Percentiles rank a stretch among this genome's conserved stretches.
Conservation (phyloP, 2,797 vertebrate species). For the Enteromius unitaeniatus region DNA sequence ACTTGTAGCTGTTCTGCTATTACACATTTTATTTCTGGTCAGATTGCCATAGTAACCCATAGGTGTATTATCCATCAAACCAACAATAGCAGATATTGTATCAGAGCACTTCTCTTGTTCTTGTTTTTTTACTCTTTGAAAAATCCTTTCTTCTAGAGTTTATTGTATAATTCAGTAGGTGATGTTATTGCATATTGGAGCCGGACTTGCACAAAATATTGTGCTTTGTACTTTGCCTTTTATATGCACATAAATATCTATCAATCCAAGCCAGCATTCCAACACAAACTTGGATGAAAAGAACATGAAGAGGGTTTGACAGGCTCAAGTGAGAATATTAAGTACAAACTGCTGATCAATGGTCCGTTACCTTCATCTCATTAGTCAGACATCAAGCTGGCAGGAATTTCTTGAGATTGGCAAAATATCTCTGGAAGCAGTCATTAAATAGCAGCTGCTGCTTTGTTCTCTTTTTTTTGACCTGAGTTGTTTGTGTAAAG, state of each 20-base stretch:
- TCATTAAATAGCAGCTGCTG: constrained; percentile 49
- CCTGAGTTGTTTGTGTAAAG: constrained; percentile 26
- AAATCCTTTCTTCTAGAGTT: neutral
- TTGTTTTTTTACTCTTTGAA: constrained; percentile 32
- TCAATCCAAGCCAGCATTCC: neutral
- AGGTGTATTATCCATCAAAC: constrained; percentile 10
- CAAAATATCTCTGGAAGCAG: constrained; percentile 14
- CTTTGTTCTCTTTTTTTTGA: constrained; percentile 18
- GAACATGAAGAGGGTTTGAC: neutral
- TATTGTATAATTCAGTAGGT: constrained; percentile 4
- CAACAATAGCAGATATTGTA: neutral
- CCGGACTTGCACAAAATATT: constrained; percentile 1
- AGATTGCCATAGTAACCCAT: constrained; percentile 57
- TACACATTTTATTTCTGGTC: constrained; percentile 40
- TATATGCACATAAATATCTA: neutral
- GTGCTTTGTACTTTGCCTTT: neutral
- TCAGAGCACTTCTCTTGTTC: constrained; percentile 4
- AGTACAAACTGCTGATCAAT: constrained; percentile 4
- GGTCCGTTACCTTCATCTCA: neutral
- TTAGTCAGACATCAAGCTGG: constrained; percentile 23
- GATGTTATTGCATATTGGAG: neutral
- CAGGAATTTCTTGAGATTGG: constrained; percentile 19
- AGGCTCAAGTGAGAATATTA: neutral
- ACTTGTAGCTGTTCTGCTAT: constrained; percentile 22
- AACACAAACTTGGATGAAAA: neutral